phyloP scores from a whole-genome alignment of 37 sponge, comb jelly and placozoan genomes.

The Mnemiopsis leidyi region DNA sequence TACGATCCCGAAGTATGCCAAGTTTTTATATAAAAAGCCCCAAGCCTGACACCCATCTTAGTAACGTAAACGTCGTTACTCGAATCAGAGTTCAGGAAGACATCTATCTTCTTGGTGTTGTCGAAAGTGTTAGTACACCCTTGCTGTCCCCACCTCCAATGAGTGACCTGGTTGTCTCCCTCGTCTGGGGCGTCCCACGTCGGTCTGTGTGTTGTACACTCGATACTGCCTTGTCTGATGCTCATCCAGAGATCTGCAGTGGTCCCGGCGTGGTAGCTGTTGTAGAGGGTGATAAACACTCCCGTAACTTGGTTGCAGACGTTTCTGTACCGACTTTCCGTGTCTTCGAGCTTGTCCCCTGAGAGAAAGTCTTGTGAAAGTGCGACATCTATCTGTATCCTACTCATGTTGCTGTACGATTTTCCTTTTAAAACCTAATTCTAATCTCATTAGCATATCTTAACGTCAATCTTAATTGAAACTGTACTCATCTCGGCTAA shows the following conservation, averaged over 20 bases:
- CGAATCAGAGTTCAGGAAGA: neutral
- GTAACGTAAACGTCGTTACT: neutral
- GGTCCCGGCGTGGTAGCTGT: neutral
- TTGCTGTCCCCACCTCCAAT: neutral
- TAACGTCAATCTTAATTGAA: no score
- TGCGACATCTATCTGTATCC: no score
- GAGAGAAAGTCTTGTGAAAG: no score
- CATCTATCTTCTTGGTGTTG: neutral
- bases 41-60: neutral
- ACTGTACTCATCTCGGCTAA: no score
- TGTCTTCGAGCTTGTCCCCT: neutral
- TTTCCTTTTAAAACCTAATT: no score
- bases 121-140: constrained; percentile 4
- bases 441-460: no score
- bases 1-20: no score
- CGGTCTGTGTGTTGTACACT: neutral
- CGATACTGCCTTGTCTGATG: neutral
- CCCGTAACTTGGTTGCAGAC: neutral
- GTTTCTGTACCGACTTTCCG: neutral
- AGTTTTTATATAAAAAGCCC: no score
- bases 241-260: constrained; percentile 2
- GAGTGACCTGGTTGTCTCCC: neutral
- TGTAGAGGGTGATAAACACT: neutral
- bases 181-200: neutral
- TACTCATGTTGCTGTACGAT: no score